phyloP scores from a whole-genome alignment of 30 jellyfish, hydroid and myxozoan genomes.

The Aurelia coerulea region DNA sequence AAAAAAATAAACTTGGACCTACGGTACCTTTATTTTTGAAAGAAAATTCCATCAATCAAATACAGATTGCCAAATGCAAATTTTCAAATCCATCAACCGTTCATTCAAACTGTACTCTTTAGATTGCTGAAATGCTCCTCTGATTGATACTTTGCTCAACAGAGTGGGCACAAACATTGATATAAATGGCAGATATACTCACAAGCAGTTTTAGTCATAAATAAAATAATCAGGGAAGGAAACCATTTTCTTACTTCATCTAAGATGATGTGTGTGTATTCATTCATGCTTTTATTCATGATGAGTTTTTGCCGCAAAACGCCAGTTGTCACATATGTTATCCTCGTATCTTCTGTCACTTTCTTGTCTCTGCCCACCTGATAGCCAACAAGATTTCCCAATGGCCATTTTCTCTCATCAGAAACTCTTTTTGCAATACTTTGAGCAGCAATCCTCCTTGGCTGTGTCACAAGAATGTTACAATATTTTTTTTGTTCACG shows the following conservation, averaged over 20 bases:
- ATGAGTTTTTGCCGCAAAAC: slow-evolving; percentile 89
- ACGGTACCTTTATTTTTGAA: too few relatives aligned
- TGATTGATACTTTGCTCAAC: too few relatives aligned
- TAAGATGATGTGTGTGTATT: slow-evolving; percentile 91
- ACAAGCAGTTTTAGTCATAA: too few relatives aligned
- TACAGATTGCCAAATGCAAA: neutral
- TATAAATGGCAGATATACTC: too few relatives aligned
- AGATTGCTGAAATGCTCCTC: too few relatives aligned
- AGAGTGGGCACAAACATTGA: too few relatives aligned
- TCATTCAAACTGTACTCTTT: too few relatives aligned
- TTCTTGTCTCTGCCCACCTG: slow-evolving; percentile 89
- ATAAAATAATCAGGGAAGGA: neutral
- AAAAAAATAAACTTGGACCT: too few relatives aligned
- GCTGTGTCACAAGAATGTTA: slow-evolving; percentile 98
- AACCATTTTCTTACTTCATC: slow-evolving; percentile 86
- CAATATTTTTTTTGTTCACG: slow-evolving; percentile 78
- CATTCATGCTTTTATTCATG: slow-evolving; percentile 71
- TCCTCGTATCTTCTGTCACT: slow-evolving; percentile 94
- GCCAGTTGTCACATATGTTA: slow-evolving; percentile 97
- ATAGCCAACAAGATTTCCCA: slow-evolving; percentile 95
- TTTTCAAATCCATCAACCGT: neutral
- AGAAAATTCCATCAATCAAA: too few relatives aligned
- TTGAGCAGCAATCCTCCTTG: slow-evolving; percentile 98
- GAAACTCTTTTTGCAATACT: slow-evolving; percentile 94
- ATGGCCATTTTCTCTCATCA: slow-evolving; percentile 93